phyloP scores from a whole-genome alignment of 2,797 vertebrate genomes.

The Meda fulgida region DNA sequence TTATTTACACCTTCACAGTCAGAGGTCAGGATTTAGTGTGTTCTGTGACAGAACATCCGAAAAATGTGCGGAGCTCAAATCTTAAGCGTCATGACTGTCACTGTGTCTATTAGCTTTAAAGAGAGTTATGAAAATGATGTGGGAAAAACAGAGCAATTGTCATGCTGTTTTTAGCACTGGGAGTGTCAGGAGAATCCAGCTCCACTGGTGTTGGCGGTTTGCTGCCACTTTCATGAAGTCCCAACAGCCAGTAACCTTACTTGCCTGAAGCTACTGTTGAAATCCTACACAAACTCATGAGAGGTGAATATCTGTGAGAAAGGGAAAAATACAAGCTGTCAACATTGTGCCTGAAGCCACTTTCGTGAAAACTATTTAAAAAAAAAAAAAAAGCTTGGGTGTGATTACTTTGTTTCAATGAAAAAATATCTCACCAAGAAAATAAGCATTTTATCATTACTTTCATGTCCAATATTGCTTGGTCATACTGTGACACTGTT shows the following conservation, averaged over 20 bases:
- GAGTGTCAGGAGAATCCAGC: constrained; percentile 72
- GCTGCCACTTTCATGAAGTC: constrained; percentile 67
- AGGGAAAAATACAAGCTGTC: constrained; percentile 31
- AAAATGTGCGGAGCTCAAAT: constrained; percentile 21
- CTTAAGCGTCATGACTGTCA: neutral
- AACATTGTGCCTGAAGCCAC: constrained; percentile 35
- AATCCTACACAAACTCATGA: constrained; percentile 38
- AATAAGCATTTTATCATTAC: neutral
- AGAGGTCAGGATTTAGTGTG: neutral
- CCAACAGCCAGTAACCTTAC: constrained; percentile 40
- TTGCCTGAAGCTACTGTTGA: constrained; percentile 29
- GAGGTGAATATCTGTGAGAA: constrained; percentile 27
- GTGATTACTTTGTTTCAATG: neutral
- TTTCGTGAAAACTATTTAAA: constrained; percentile 21
- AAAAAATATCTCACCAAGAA: neutral
- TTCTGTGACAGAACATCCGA: constrained; percentile 7
- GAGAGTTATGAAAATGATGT: constrained; percentile 40
- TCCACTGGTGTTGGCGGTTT: constrained; percentile 75
- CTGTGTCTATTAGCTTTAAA: neutral
- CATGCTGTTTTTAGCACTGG: constrained; percentile 43
- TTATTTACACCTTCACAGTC: constrained; percentile 20
- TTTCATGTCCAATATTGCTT: neutral
- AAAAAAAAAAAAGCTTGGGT: constrained; percentile 8
- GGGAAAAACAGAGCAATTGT: constrained; percentile 15
- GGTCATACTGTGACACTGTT: neutral